Conservation (phyloP, 2,888 invertebrate genomes). For the Sphaerophoria taeniata region DNA sequence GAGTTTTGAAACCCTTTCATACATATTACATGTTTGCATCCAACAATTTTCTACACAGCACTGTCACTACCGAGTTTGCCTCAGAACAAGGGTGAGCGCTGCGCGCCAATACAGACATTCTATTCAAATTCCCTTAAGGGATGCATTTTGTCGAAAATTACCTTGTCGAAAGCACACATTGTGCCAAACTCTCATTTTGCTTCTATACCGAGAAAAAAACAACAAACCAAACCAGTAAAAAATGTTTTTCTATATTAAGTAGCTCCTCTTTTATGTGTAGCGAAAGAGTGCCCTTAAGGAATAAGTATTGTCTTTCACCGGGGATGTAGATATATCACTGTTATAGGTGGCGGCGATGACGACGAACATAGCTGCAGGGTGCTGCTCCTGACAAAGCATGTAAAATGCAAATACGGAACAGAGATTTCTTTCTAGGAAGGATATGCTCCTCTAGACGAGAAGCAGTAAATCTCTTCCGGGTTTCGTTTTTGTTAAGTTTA, state of each 20-base stretch:
- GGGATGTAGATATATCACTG: conserved; percentile 28
- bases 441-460: conserved; percentile 36
- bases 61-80: conserved; percentile 17
- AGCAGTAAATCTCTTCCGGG: conserved; percentile 66
- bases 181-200: not conserved
- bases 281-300: conserved; percentile 26
- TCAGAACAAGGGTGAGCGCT: conserved; percentile 51
- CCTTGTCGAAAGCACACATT: conserved; percentile 68
- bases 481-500: conserved; percentile 36
- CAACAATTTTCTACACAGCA: not conserved
- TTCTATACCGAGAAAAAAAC: not conserved
- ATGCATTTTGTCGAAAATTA: conserved; percentile 74
- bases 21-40: not conserved
- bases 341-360: conserved; percentile 9
- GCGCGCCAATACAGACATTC: conserved; percentile 56
- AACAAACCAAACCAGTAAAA: conserved; percentile 3
- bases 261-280: conserved; percentile 44
- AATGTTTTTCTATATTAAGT: conserved; percentile 35
- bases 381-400: conserved; percentile 51
- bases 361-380: conserved; percentile 30
- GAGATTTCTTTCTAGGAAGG: conserved; percentile 60
- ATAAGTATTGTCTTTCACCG: conserved; percentile 42
- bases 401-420: conserved; percentile 68
- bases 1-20: not conserved
- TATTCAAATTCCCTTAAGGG: conserved; percentile 63